Conservation (phyloP, 2,113 vertebrate species). For the Cavia aperea region DNA sequence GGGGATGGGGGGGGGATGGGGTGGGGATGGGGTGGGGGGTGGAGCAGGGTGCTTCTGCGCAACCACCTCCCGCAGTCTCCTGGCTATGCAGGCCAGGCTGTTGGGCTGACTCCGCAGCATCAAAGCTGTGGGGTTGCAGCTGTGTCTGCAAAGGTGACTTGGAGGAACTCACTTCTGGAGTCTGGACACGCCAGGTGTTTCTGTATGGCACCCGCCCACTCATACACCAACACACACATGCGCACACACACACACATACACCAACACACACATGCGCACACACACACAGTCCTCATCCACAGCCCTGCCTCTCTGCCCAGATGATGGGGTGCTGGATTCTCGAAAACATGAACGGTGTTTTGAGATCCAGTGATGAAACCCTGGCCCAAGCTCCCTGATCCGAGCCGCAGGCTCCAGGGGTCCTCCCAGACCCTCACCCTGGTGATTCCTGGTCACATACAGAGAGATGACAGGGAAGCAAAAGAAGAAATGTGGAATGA, state of each 20-base stretch:
- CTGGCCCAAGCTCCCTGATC: neutral
- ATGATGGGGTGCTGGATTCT: neutral
- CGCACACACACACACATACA: too few species aligned
- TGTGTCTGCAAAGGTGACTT: neutral
- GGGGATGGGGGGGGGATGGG: too few species aligned
- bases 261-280: too few species aligned
- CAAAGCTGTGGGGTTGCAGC: neutral
- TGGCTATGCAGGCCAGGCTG: neutral
- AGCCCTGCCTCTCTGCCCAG: neutral
- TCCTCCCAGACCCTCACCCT: neutral
- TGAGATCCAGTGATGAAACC: neutral
- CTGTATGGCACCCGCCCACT: neutral
- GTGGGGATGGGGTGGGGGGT: neutral
- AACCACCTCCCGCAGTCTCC: neutral
- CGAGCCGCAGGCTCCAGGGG: neutral
- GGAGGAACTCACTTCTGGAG: neutral
- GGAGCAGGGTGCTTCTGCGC: neutral
- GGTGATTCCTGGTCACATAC: neutral
- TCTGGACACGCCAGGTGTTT: neutral
- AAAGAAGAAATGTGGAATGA: neutral
- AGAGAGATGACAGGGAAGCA: neutral
- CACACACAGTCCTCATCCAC: neutral
- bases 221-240: too few species aligned
- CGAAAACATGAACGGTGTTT: neutral
- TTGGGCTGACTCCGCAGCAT: neutral